phyloP scores from a whole-genome alignment of 2,113 vertebrate species.

The Ptyas mucosa region DNA sequence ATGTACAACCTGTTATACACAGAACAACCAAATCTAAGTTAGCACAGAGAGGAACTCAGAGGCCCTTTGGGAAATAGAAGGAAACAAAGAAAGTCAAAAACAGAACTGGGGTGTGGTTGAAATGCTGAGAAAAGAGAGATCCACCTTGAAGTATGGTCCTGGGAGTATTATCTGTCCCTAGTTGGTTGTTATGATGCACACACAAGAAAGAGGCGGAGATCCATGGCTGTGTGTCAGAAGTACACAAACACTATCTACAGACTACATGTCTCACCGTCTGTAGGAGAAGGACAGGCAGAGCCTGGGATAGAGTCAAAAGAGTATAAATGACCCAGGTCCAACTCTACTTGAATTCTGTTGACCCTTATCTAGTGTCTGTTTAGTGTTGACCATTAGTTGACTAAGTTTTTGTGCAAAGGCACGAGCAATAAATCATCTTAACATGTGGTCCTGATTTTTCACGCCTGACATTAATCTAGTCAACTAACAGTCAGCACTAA shows the following conservation, averaged over 20 bases:
- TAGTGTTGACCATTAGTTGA: too few species aligned
- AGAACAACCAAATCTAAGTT: not conserved
- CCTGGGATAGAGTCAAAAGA: too few species aligned
- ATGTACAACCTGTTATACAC: not conserved
- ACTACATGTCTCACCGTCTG: not conserved
- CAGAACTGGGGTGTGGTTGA: not conserved
- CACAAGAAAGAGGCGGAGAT: not conserved
- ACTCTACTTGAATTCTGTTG: too few species aligned
- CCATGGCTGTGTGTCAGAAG: not conserved
- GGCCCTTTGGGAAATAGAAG: not conserved
- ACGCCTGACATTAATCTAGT: too few species aligned
- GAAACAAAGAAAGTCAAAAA: not conserved
- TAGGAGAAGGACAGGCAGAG: too few species aligned
- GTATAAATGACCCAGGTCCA: too few species aligned
- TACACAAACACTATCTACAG: not conserved
- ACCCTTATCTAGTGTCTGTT: too few species aligned
- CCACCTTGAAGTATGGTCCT: not conserved
- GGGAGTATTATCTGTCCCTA: not conserved
- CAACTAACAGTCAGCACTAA: too few species aligned
- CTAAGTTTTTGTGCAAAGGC: too few species aligned
- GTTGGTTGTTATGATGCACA: not conserved
- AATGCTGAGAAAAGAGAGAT: not conserved
- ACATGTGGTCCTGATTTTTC: too few species aligned
- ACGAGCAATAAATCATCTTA: too few species aligned
- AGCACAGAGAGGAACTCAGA: not conserved